phyloP scores from a whole-genome alignment of 64 coral and sea anemone genomes.

The Actinia equina region DNA sequence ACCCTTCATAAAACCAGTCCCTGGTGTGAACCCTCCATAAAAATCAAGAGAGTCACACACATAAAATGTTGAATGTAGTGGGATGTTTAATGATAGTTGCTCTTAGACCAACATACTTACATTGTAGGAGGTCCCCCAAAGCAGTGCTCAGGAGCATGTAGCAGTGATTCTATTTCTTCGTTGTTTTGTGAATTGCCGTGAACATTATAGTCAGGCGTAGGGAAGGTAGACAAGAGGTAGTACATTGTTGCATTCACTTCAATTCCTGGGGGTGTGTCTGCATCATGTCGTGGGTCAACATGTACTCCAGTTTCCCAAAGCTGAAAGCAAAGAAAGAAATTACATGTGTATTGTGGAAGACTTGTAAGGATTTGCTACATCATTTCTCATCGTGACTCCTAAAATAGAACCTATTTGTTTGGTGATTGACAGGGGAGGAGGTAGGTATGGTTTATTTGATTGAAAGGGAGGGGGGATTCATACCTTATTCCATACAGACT shows the following conservation, averaged over 20 bases:
- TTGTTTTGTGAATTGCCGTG: slow-evolving; percentile 18
- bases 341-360: no score
- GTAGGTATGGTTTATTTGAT: no score
- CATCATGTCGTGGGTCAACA: slow-evolving; percentile 75
- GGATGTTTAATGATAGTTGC: no score
- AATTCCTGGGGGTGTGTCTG: slow-evolving; percentile 84
- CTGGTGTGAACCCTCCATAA: no score
- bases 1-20: no score
- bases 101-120: slow-evolving; percentile 70
- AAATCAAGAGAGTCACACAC: no score
- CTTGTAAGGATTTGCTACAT: no score
- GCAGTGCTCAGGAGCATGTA: slow-evolving; percentile 88
- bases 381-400: no score
- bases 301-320: slow-evolving; percentile 79
- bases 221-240: slow-evolving; percentile 81
- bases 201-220: slow-evolving; percentile 27
- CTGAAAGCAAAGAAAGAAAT: neutral
- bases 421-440: no score
- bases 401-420: no score
- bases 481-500: slow-evolving; percentile 2
- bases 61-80: no score
- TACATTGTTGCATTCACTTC: slow-evolving; percentile 96
- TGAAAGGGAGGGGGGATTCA: neutral
- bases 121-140: slow-evolving; percentile 91
- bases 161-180: slow-evolving; percentile 57